Percentiles rank a stretch among this genome's conserved stretches.
Conservation (phyloP, 2,113 vertebrate genomes). For the Ptyas mucosa region DNA sequence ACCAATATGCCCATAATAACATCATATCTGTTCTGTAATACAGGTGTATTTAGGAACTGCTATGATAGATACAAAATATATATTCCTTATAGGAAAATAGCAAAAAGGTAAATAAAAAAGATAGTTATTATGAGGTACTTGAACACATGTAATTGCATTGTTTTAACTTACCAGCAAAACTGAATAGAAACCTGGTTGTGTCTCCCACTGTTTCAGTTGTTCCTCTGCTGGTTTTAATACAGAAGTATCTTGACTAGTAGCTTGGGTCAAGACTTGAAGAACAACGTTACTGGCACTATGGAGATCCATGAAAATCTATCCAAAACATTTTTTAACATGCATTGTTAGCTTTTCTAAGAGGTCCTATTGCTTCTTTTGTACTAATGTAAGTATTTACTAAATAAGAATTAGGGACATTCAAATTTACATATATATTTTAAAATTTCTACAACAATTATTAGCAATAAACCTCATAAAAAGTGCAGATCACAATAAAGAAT, state of each 20-base stretch:
- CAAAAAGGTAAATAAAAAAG: background rate
- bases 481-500: background rate
- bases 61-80: background rate
- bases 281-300: conserved; percentile 90
- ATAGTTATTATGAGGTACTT: background rate
- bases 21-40: background rate
- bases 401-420: background rate
- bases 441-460: background rate
- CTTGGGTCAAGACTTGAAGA: conserved; percentile 92
- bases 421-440: background rate
- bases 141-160: conserved; percentile 15
- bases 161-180: conserved; percentile 86
- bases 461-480: background rate
- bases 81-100: background rate
- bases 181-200: conserved; percentile 95
- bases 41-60: background rate
- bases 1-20: background rate
- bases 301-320: conserved; percentile 85
- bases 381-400: background rate
- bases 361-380: background rate
- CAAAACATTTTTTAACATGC: conserved; percentile 36
- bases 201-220: conserved; percentile 94
- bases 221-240: conserved; percentile 95
- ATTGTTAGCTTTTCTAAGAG: background rate
- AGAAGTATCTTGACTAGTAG: conserved; percentile 93